These are phyloP conservation scores for Tenebrio molitor DNA, from an alignment of 1,140 invertebrate species.

Conservation along the genomic window DNA sequence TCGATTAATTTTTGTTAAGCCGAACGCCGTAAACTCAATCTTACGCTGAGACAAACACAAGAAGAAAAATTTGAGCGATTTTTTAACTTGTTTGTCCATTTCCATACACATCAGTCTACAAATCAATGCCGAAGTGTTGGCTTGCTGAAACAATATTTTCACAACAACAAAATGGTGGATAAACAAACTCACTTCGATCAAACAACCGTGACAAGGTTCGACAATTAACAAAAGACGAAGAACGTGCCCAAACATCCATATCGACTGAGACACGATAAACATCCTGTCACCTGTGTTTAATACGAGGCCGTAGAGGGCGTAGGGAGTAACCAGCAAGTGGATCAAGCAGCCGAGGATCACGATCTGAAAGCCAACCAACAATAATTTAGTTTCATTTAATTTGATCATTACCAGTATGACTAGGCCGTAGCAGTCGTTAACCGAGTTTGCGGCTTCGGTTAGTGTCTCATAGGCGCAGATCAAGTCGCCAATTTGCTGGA, in stretches of 20 bases:
- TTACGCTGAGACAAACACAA: neutral
- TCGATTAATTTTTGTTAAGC: slow-evolving; percentile 7
- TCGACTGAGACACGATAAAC: slow-evolving; percentile 25
- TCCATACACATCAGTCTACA: slow-evolving; percentile 10
- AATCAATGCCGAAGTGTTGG: neutral
- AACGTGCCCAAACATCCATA: slow-evolving; percentile 30
- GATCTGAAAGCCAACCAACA: slow-evolving; percentile 19
- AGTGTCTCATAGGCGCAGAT: slow-evolving; percentile 19
- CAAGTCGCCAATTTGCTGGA: neutral
- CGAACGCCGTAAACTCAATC: slow-evolving; percentile 10
- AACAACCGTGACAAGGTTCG: slow-evolving; percentile 27
- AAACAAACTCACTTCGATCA: slow-evolving; percentile 6
- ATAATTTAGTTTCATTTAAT: neutral
- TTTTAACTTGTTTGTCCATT: neutral
- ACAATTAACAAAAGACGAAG: slow-evolving; percentile 27
- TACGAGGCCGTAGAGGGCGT: neutral
- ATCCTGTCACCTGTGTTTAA: slow-evolving; percentile 6
- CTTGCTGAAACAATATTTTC: neutral
- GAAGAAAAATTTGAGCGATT: slow-evolving; percentile 6
- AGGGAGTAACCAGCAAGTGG: slow-evolving; percentile 28
- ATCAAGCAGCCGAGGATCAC: slow-evolving; percentile 10
- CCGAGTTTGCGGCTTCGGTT: slow-evolving; percentile 4
- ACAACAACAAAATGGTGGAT: neutral
- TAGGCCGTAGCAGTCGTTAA: slow-evolving; percentile 13
- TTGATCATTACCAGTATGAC: slow-evolving; percentile 10